Conservation (phyloP, 2,113 vertebrate species). For the Scalopus aquaticus region DNA sequence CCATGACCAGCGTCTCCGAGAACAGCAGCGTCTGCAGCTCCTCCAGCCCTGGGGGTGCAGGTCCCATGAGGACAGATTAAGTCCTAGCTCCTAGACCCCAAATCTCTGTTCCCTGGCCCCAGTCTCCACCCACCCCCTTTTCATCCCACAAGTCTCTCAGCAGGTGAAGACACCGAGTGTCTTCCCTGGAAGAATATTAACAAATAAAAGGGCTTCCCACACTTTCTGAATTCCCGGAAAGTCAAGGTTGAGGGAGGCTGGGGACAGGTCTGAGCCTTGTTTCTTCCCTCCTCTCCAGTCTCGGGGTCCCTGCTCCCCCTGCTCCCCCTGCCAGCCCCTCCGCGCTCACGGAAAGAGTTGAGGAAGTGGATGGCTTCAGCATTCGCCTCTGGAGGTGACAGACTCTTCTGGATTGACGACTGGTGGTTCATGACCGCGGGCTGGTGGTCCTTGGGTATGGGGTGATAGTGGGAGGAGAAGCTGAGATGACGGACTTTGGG, state of each 20-base stretch:
- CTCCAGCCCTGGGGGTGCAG: conserved; percentile 11
- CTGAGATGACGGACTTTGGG: background rate
- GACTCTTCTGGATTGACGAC: background rate
- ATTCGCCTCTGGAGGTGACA: conserved; percentile 48
- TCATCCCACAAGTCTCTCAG: background rate
- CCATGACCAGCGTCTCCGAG: conserved; percentile 86
- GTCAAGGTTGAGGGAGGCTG: background rate
- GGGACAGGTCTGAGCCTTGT: background rate
- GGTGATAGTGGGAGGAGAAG: background rate
- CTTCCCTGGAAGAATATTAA: background rate
- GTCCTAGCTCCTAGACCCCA: background rate
- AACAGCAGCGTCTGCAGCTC: conserved; percentile 79
- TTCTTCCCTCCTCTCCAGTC: background rate
- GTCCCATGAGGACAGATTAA: background rate
- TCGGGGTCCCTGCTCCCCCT: background rate
- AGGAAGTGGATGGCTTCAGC: conserved; percentile 71
- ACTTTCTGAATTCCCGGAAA: background rate
- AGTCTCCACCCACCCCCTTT: background rate
- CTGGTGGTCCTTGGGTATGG: background rate
- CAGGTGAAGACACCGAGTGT: background rate
- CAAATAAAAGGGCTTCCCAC: background rate
- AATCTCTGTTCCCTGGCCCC: background rate
- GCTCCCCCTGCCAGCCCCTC: rapidly evolving
- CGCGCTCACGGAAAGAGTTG: conserved; percentile 60
- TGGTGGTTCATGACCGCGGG: background rate